These are phyloP conservation scores for Sebastes steindachneri DNA, from an alignment of 2,797 vertebrate species.

Conservation along the genomic window DNA sequence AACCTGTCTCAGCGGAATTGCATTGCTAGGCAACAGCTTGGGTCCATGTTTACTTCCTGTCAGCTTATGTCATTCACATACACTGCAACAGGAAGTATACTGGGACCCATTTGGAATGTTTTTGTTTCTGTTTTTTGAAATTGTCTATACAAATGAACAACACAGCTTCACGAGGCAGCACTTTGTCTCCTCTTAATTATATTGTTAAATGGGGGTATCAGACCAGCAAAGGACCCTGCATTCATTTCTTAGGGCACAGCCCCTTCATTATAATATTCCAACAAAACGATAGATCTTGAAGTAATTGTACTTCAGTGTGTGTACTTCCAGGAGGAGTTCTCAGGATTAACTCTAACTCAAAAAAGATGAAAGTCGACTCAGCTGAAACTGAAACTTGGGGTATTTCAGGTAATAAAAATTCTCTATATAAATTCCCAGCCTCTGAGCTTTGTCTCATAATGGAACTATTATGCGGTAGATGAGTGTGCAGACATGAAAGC, in stretches of 20 bases:
- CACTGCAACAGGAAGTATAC: no score
- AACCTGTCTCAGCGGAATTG: no score
- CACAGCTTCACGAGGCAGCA: background rate
- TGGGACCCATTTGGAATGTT: no score
- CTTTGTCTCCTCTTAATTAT: background rate
- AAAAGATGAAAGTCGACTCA: background rate
- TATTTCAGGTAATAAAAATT: background rate
- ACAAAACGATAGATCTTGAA: background rate
- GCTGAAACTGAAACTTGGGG: background rate
- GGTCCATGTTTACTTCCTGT: no score
- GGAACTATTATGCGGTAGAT: background rate
- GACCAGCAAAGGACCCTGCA: background rate
- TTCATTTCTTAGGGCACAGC: background rate
- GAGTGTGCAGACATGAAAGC: background rate
- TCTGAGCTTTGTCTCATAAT: conserved; percentile 1
- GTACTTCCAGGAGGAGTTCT: background rate
- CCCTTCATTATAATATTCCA: background rate
- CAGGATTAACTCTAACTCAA: background rate
- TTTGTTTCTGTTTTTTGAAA: no score
- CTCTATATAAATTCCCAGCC: background rate
- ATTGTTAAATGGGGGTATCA: background rate
- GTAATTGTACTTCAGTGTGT: background rate
- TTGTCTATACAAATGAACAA: background rate
- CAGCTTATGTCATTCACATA: no score
- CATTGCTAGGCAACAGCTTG: no score